These are phyloP conservation scores for Chaetodon trifasciatus DNA, from an alignment of 2,797 vertebrate species.

Conservation along the genomic window DNA sequence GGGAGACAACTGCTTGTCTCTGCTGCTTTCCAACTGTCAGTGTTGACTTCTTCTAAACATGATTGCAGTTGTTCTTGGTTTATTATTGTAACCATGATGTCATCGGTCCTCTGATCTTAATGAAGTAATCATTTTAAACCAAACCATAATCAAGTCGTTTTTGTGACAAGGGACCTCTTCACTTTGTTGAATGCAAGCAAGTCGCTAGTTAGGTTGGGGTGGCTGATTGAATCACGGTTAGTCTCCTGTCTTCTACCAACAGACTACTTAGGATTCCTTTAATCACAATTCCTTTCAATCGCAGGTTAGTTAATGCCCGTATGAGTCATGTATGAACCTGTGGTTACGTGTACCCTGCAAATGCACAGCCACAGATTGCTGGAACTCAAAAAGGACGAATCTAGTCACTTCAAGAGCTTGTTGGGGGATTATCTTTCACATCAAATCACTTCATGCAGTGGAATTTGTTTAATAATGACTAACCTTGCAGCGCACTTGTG, in stretches of 20 bases:
- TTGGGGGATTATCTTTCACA: not conserved
- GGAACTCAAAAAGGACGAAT: not conserved
- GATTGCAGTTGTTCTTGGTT: not conserved
- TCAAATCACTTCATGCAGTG: not conserved
- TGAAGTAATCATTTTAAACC: not conserved
- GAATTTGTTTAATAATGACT: not conserved
- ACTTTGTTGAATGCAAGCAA: too few species aligned
- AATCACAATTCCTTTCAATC: not conserved
- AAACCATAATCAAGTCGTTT: not conserved
- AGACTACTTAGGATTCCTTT: not conserved
- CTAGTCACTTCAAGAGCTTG: not conserved
- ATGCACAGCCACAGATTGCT: not conserved
- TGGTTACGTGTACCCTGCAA: not conserved
- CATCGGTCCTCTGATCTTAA: too few species aligned
- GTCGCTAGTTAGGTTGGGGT: not conserved
- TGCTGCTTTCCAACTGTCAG: not conserved
- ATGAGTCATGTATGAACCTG: conserved; percentile 23
- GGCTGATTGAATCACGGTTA: not conserved
- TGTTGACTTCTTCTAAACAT: not conserved
- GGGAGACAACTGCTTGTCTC: not conserved
- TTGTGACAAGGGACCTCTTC: too few species aligned
- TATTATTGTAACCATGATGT: not conserved
- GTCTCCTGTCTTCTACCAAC: not conserved
- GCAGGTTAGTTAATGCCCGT: not conserved
- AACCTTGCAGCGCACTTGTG: not conserved